Base-by-base conservation (phyloP, 1,140 invertebrate species). In the Gryllus bimaculatus region DNA sequence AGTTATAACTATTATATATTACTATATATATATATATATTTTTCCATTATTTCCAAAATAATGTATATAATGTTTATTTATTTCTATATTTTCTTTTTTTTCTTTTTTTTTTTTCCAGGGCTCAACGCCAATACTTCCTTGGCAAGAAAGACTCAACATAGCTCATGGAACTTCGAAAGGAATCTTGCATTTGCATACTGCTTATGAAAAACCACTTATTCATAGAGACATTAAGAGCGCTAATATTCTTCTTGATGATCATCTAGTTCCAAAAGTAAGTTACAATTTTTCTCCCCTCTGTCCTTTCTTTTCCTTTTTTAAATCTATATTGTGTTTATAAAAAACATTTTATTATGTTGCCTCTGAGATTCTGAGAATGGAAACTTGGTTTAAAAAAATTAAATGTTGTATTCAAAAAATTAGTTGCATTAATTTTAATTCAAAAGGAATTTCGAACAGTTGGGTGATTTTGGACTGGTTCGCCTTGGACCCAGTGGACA, bases 221-320 rank as follows among this genome's bases (percentile, higher is more conserved):
- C 92, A 94, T 84, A 86, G 92, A 80, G 93, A 94, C 86, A 89
- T 94, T 20, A 94, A 94, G 86, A 91, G 89, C 85, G 91, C 92
- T 4, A 94, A 94, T 85, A 91, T 94, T 84, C 84, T 94, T 47
- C 83, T 94, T 13, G 91, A 92, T 83, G 85, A 85, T 76, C 84
- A 89, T 78, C 88, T 89, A 82, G 85, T 87, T 39, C 89, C 92
- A 4, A 94, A 92, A 87, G 91, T 91, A 86, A 20, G 76, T 20
- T 48, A 66, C 49, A 66, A 66, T 66, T 13, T 66, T 66, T 66
- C 7, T 13, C 7, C 7, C 54, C 18, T 7, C 54, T 66, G 0
- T 39, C 26, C 26, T 39, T 39, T 39, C 26, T 39, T 39, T 39
- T 39, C 26, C n/a, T n/a, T 39, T 39, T 2, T 39, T 39, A 39